Base-by-base conservation (phyloP, 2,113 vertebrate species). In the Malurus cyaneus region DNA sequence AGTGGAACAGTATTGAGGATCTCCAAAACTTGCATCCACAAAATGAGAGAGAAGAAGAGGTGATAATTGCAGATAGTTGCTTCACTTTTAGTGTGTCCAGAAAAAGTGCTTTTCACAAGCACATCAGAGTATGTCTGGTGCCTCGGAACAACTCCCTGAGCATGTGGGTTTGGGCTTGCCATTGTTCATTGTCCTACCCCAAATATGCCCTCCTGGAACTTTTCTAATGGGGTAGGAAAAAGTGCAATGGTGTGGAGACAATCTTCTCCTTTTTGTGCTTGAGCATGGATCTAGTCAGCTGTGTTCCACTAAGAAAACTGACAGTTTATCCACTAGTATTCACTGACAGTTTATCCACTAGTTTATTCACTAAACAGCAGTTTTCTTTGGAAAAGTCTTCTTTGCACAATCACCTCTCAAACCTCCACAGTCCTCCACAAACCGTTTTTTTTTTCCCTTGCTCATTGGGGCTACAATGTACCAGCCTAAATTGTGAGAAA, bases 401-500 rank as follows among this genome's bases (percentile, higher is more conserved):
- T 77, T 15, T 36, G 50, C 32, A 41, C 47, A 23, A 42, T 42
- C 23, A 56, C 4, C 12, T 84, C 18, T 29, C 24, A 56, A 15
- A 59, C 7, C 5, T 24, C 18, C 34, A 31, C 4, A 42, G 9
- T 29, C 32, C 41, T 73, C 66, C 61, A 66, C 9, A 36, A 36
- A 4, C 6, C 49, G 65, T 1, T 47, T 73, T 59, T 73, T 59
- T 44, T 31, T 59, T n/a, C 12, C 39, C 39, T 39, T 6, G 1
- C 18, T 5, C 2, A 7, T 0, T 25, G 4, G 13, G 28, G 13
- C 13, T 28, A 80, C 36, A 41, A 49, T 5, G 16, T 44, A 47
- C 20, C 16, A 28, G 28, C 21, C 24, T 57, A 50, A 92, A 54
- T 23, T 86, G 18, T 9, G 3, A 74, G 34, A 50, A 6, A 15